phyloP scores from a whole-genome alignment of 2,888 invertebrate species.

The Tiliacea aurago region DNA sequence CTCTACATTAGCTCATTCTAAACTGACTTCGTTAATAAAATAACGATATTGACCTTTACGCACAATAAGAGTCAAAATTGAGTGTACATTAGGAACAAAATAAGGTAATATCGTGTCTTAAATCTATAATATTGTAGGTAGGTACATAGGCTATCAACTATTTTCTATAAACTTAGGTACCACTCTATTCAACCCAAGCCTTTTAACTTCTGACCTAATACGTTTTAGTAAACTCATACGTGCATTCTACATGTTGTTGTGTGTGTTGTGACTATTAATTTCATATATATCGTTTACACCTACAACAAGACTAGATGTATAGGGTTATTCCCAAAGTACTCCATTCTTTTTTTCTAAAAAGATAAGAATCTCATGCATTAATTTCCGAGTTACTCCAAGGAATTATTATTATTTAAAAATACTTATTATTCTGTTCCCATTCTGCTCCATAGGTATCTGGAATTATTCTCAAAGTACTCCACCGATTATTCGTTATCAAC shows the following conservation, averaged over 20 bases:
- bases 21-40: conserved; percentile 19
- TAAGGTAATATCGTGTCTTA: conserved; percentile 14
- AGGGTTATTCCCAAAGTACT: no score
- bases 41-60: conserved; percentile 10
- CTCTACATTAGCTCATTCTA: conserved; percentile 22
- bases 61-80: background rate
- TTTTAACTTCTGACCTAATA: background rate
- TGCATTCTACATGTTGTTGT: background rate
- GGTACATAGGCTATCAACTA: no score
- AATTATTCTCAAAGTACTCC: no score
- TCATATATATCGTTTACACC: background rate
- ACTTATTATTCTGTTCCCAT: no score
- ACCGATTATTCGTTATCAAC: no score
- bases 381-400: no score
- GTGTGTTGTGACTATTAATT: background rate
- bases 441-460: no score
- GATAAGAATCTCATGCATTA: no score
- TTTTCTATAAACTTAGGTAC: background rate
- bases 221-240: background rate
- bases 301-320: background rate
- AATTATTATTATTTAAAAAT: no score
- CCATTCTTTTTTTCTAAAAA: no score
- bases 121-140: background rate
- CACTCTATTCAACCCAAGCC: background rate
- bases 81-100: background rate